phyloP scores from a whole-genome alignment of 2,888 invertebrate species.

The Drosophila borborema region DNA sequence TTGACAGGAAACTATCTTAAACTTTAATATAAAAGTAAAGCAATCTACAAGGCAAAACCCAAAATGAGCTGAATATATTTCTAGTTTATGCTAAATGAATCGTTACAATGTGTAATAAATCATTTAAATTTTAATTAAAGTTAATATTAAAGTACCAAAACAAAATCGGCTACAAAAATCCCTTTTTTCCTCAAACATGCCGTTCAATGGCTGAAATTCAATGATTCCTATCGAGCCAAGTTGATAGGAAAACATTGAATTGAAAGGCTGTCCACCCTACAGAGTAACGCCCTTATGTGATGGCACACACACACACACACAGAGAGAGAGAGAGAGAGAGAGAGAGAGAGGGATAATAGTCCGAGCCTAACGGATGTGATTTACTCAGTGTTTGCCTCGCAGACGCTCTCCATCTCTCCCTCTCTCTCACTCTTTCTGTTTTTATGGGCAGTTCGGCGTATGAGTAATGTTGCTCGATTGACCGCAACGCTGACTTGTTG shows the following conservation, averaged over 20 bases:
- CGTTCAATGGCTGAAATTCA: slow-evolving; percentile 44
- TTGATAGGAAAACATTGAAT: slow-evolving; percentile 39
- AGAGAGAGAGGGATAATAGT: slow-evolving; percentile 68
- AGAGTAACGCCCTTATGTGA: slow-evolving; percentile 58
- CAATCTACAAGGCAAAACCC: too few species aligned
- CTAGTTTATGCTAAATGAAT: too few species aligned
- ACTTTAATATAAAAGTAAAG: too few species aligned
- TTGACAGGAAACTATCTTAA: too few species aligned
- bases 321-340: slow-evolving; percentile 2
- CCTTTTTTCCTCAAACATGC: neutral
- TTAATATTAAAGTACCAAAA: neutral
- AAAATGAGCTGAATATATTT: too few species aligned
- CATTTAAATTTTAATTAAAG: neutral
- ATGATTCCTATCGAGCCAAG: slow-evolving; percentile 51
- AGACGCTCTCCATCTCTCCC: neutral
- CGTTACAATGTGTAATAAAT: neutral
- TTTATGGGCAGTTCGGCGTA: slow-evolving; percentile 49
- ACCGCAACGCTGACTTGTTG: slow-evolving; percentile 66
- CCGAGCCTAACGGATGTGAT: slow-evolving; percentile 53
- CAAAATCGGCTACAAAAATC: neutral
- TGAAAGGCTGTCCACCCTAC: slow-evolving; percentile 18
- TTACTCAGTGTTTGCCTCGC: slow-evolving; percentile 32
- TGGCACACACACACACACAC: slow-evolving; percentile 34
- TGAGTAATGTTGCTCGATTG: slow-evolving; percentile 62
- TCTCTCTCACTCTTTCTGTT: slow-evolving; percentile 1